Percentiles rank a stretch among this genome's conserved stretches.
Conservation (phyloP, 2,888 invertebrate genomes). For the Phymatocera aterrima region DNA sequence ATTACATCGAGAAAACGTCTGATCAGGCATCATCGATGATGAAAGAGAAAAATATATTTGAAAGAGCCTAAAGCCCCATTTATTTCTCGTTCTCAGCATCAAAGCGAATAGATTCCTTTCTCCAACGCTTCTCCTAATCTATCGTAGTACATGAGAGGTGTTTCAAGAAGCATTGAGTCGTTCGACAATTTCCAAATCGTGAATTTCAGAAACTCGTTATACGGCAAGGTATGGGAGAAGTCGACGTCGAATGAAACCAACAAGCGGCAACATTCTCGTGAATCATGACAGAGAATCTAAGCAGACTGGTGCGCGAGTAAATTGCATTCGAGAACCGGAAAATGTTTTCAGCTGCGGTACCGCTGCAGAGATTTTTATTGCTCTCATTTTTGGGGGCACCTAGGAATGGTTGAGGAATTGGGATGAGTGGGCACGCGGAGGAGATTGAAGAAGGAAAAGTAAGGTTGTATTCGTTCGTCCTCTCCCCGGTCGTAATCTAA, state of each 20-base stretch:
- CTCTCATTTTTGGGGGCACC: constrained; percentile 16
- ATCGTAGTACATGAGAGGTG: too few species aligned
- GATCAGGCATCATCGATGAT: background rate
- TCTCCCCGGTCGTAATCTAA: constrained; percentile 22
- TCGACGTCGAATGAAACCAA: constrained; percentile 8
- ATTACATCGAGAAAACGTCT: background rate
- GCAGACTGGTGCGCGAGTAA: constrained; percentile 24
- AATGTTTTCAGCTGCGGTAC: constrained; percentile 37
- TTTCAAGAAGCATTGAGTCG: too few species aligned
- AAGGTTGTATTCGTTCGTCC: constrained; percentile 36
- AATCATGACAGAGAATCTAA: constrained; percentile 25
- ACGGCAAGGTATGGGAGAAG: background rate
- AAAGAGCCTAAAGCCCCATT: background rate
- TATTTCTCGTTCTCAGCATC: too few species aligned
- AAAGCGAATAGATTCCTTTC: too few species aligned
- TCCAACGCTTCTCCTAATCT: too few species aligned
- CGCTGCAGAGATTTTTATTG: constrained; percentile 15
- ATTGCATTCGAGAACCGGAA: constrained; percentile 30
- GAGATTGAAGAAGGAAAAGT: constrained; percentile 7
- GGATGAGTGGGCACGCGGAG: background rate
- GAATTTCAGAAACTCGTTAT: background rate
- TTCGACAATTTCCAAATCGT: too few species aligned
- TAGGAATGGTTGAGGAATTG: background rate
- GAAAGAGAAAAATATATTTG: background rate
- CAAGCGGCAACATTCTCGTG: constrained; percentile 5